Conservation (phyloP, 1,140 invertebrate genomes). For the Lasaia peninsularis region DNA sequence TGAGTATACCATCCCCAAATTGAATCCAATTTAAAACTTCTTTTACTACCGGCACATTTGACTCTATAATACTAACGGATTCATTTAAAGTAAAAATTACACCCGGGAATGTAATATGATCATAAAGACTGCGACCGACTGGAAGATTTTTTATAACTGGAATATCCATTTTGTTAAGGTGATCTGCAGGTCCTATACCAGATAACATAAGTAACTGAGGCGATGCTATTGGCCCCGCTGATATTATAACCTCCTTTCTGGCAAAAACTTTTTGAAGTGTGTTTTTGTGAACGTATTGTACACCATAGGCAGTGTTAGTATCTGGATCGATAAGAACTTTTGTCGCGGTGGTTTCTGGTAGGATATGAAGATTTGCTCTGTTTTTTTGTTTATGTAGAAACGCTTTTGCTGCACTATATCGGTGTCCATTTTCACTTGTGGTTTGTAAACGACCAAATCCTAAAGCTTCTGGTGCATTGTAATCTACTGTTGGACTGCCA, state of each 20-base stretch:
- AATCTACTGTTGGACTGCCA: conserved; percentile 76
- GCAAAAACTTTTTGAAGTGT: conserved; percentile 54
- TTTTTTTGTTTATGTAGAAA: conserved; percentile 79
- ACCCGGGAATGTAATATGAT: conserved; percentile 81
- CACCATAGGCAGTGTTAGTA: conserved; percentile 81
- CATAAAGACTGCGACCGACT: conserved; percentile 80
- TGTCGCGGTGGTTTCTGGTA: conserved; percentile 77
- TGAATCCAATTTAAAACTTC: conserved; percentile 56
- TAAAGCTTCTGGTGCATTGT: conserved; percentile 66
- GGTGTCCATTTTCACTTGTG: conserved; percentile 75
- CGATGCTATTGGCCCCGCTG: conserved; percentile 79
- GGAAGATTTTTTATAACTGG: conserved; percentile 69
- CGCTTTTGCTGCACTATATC: conserved; percentile 77
- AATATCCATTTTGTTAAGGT: conserved; percentile 77
- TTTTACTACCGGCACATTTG: conserved; percentile 30
- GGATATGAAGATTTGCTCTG: conserved; percentile 82
- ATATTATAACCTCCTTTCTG: conserved; percentile 79
- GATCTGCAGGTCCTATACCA: conserved; percentile 79
- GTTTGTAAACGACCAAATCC: conserved; percentile 82
- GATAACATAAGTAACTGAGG: conserved; percentile 83
- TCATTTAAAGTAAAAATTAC: conserved; percentile 79
- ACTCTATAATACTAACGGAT: conserved; percentile 61
- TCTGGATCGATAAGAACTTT: conserved; percentile 81
- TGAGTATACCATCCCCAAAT: conserved; percentile 67
- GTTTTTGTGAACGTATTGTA: conserved; percentile 79